A percentile compares a stretch with the other conserved stretches of the same genome.
Conservation (phyloP, 2,888 invertebrate genomes). For the Caenorhabditis afra region DNA sequence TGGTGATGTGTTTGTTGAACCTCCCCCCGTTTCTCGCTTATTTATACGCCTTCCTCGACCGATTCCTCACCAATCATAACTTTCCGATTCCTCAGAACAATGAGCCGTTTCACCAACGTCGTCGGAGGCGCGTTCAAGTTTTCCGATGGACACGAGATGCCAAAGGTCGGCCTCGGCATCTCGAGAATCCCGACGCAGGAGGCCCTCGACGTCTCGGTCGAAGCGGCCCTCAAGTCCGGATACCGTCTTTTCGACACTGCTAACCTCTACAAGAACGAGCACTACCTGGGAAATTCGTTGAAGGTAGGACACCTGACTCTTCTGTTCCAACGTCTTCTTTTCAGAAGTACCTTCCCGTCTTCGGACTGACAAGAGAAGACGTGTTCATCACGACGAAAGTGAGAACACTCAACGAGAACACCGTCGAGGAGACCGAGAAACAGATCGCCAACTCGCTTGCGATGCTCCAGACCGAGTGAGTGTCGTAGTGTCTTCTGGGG, state of each 20-base stretch:
- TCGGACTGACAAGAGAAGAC: constrained; percentile 86
- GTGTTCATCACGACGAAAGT: constrained; percentile 89
- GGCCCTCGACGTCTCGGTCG: constrained; percentile 56
- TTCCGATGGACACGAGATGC: constrained; percentile 65
- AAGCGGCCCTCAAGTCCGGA: constrained; percentile 82
- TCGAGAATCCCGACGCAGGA: constrained; percentile 68
- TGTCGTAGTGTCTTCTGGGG: no score
- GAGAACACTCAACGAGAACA: constrained; percentile 81
- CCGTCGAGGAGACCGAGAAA: constrained; percentile 56
- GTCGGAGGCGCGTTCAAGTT: constrained; percentile 58
- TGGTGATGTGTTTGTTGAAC: constrained; percentile 48
- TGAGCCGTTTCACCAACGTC: constrained; percentile 53
- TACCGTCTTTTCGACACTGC: constrained; percentile 88
- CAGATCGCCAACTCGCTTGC: constrained; percentile 63
- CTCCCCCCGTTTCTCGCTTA: not conserved
- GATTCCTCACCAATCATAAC: no score
- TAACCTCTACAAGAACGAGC: constrained; percentile 87
- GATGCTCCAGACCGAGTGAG: constrained; percentile 64
- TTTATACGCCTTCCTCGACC: not conserved
- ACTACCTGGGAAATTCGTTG: constrained; percentile 84
- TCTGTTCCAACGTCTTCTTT: not conserved
- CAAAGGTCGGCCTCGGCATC: constrained; percentile 71
- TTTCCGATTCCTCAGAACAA: constrained; percentile 2
- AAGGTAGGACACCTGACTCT: no score
- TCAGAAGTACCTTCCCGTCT: constrained; percentile 85